Evolutionary conservation across 2,888 invertebrate genomes (phyloP), one percentile per base, ranked within the genome.

Genomic region (Crematogaster levior): DNA sequence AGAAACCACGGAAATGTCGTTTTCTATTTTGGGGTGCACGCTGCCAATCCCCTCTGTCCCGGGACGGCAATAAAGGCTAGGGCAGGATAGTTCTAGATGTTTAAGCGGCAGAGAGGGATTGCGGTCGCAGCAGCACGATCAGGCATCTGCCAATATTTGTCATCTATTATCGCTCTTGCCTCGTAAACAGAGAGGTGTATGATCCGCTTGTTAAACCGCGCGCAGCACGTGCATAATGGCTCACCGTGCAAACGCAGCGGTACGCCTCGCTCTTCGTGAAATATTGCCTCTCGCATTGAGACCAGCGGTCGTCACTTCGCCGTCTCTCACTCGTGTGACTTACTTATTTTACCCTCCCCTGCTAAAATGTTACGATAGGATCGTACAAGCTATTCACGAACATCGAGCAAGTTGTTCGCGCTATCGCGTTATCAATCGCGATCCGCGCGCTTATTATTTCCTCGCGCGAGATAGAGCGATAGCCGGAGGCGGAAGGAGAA

Each of bases 131-230:
- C n/a, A 12, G 63, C 21, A 40, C 77, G 77, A 79, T 93, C 90
- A 92, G 93, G 93, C 94, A 94, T 94, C 94, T 94, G 94, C 93
- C 92, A 94, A 94, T 94, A 94, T 94, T 94, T 94, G 94, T 93
- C 94, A 92, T 94, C 92, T 85, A 94, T 94, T 94, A 94, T 94
- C 93, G 92, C 88, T 88, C 85, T 85, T 73, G 86, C 83, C 90
- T 89, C 89, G 90, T 92, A 93, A 93, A 93, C 92, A 93, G 85
- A 85, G 77, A 68, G 86, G 90, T 89, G 91, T 91, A 91, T 91
- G 91, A 92, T 91, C 87, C 89, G 88, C 92, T 91, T 91, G 91
- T 91, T 92, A 91, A 87, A 86, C 68, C 24, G 34, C 65, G 21
- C 53, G 60, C 34, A 60, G 68, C 85, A 86, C 88, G 88, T 82